These are phyloP conservation scores for Echinarachnius parma DNA, from an alignment of 53 echinoderm and acorn worm genomes.

Conservation along the genomic window DNA sequence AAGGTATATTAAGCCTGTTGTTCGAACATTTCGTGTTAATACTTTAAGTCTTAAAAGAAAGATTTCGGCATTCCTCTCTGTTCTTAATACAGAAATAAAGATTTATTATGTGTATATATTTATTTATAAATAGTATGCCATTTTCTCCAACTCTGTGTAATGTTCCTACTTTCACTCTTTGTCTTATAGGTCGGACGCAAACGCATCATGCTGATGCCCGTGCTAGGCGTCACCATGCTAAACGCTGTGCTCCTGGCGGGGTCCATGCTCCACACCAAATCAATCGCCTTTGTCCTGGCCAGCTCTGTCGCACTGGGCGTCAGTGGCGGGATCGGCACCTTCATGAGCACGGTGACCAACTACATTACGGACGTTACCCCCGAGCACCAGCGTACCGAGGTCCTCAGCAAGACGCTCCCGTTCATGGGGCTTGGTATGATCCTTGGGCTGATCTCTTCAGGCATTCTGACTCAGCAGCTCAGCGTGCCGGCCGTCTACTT, in stretches of 20 bases:
- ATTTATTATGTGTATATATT: no score
- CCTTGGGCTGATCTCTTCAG: conserved; percentile 57
- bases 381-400: conserved; percentile 61
- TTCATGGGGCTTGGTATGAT: conserved; percentile 71
- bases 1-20: no score
- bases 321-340: conserved; percentile 69
- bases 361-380: conserved; percentile 77
- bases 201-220: conserved; percentile 58
- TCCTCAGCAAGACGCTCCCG: conserved; percentile 64
- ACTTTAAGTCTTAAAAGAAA: no score
- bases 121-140: no score
- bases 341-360: conserved; percentile 66
- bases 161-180: no score
- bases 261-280: conserved; percentile 21
- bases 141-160: no score
- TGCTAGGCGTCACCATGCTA: conserved; percentile 41
- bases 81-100: no score
- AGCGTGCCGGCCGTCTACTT: conserved; percentile 44
- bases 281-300: conserved; percentile 31
- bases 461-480: conserved; percentile 43
- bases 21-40: no score
- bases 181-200: conserved; percentile 66
- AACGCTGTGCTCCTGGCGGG: conserved; percentile 38
- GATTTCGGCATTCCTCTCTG: no score
- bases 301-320: conserved; percentile 49